Conservation (phyloP, 2,113 vertebrate genomes). For the Choloepus hoffmanni region DNA sequence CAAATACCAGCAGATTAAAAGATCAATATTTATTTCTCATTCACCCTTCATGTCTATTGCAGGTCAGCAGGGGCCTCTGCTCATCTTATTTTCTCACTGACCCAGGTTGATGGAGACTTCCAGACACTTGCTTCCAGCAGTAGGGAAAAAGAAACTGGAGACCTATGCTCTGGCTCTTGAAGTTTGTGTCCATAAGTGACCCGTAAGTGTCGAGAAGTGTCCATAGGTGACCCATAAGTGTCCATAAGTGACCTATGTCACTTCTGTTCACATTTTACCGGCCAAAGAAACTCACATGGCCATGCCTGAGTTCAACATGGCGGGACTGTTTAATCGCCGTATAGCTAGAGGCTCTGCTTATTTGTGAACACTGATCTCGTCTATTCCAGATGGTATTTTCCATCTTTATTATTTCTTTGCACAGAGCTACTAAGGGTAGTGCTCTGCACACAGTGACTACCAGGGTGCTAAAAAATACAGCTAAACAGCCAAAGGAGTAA, state of each 20-base stretch:
- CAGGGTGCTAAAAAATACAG: background rate
- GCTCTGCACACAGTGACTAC: background rate
- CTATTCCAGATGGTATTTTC: background rate
- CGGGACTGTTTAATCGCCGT: background rate
- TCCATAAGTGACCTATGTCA: background rate
- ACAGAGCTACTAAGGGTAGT: background rate
- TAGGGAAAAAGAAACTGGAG: background rate
- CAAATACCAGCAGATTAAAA: slow-evolving; percentile 29
- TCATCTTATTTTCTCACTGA: slow-evolving; percentile 13
- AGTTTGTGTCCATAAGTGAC: background rate
- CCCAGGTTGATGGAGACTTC: background rate
- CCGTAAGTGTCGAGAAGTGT: background rate
- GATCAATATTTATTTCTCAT: slow-evolving; percentile 11
- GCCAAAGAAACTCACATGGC: background rate
- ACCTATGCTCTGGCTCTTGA: background rate
- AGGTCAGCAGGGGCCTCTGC: background rate
- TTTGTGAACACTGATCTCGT: slow-evolving; percentile 21
- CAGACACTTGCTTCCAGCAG: background rate
- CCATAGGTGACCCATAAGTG: no score
- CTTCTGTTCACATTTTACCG: background rate
- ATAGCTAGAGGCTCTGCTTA: background rate
- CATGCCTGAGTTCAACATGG: background rate
- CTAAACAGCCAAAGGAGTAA: background rate
- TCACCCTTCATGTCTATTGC: slow-evolving; percentile 6
- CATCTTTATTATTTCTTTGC: background rate